Evolutionary conservation across 1,140 invertebrate species (phyloP), one percentile per base, ranked within the genome.

Genomic region (Drosophila dunni): DNA sequence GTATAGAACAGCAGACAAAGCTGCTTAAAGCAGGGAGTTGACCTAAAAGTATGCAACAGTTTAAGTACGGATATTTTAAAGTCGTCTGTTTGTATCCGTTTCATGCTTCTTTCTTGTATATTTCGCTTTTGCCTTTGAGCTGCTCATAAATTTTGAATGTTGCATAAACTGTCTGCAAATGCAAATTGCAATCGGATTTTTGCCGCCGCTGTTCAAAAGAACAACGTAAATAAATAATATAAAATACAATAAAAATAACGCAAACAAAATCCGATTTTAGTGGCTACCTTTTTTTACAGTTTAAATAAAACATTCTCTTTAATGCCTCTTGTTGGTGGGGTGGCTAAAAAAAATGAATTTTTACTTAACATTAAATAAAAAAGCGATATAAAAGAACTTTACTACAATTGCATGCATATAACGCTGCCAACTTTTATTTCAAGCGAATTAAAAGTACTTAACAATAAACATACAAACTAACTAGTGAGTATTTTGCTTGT

Each of bases 121-220:
- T 17, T 38, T 48, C 42, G 24, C 6, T 17, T 9, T 33, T 53
- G 54, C 38, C 57, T 40, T 48, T 46, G 57, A 34, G 20, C 2
- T 11, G 9, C 15, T 68, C 65, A 74, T 74, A 74, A 74, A 69
- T 74, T 54, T 74, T 50, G 44, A 42, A 62, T 57, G 65, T 36
- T 46, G 56, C 57, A 62, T 61, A 74, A 74, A 46, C 15, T 42
- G 64, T 68, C 11, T 46, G 50, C 42, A 34, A 62, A 69, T 68
- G 65, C 57, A 74, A 74, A 74, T 74, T 74, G 61, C 45, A 17
- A 34, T 34, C 54, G 45, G 13, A 38, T 44, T 62, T 61, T 38
- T 17, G 42, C 13, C 9, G 1, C 10, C 15, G 24, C 53, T 45
- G 36, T 50, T 42, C 8, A 10, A 8, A 29, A 53, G 10, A 24